phyloP scores from a whole-genome alignment of 2,888 invertebrate genomes.

The Chrysomela aeneicollis region DNA sequence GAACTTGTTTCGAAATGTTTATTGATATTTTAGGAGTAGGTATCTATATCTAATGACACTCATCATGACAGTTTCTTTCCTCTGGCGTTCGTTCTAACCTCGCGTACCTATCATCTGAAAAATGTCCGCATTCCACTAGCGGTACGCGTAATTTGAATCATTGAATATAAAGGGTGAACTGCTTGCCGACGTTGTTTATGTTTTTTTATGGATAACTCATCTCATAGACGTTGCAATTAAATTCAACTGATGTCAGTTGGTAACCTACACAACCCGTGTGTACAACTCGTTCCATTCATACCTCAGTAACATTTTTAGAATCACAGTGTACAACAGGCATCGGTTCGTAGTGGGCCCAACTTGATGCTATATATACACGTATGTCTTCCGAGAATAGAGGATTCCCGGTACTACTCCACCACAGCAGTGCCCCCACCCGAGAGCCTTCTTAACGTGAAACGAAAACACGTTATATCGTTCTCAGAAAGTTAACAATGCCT shows the following conservation, averaged over 20 bases:
- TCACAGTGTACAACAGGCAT: constrained; percentile 29
- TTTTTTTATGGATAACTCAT: too few relatives aligned
- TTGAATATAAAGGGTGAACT: too few relatives aligned
- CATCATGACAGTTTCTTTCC: too few relatives aligned
- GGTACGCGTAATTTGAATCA: too few relatives aligned
- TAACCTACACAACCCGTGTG: neutral
- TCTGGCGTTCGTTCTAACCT: too few relatives aligned
- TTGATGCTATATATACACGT: constrained; percentile 38
- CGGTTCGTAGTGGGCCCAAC: constrained; percentile 39
- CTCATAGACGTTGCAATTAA: neutral
- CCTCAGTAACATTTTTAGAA: constrained; percentile 33
- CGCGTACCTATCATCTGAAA: too few relatives aligned
- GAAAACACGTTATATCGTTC: constrained; percentile 60
- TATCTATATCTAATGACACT: too few relatives aligned
- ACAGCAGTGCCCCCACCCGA: constrained; percentile 42
- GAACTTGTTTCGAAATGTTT: too few relatives aligned
- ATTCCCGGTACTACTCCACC: constrained; percentile 58
- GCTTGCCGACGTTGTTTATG: neutral
- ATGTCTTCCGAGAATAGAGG: constrained; percentile 55
- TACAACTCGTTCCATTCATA: constrained; percentile 12
- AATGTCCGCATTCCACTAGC: too few relatives aligned
- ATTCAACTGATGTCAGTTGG: constrained; percentile 1
- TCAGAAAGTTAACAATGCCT: constrained; percentile 47
- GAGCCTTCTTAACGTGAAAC: constrained; percentile 55
- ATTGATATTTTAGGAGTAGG: too few relatives aligned